Base-by-base conservation (phyloP, 2,797 vertebrate genomes). In the Danio choprae region DNA sequence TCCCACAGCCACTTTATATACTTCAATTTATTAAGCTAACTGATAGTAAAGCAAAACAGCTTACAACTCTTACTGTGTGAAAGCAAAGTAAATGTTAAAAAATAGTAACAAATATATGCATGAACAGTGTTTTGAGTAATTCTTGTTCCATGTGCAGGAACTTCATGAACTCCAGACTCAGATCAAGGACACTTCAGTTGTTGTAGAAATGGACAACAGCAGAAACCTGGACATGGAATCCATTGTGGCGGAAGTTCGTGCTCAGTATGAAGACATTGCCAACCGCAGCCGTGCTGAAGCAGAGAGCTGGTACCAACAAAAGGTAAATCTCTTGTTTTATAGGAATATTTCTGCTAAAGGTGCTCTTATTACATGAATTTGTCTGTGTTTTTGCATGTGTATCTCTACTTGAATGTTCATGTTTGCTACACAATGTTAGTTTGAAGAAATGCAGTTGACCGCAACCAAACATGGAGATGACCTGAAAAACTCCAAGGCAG, bases 261-360 rank as follows among this genome's bases (percentile, higher is more conserved):
- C 93, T 18, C 96, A 97, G 86, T 98, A 97, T 0, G 95, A 97
- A 79, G 95, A 96, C n/a, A 94, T 96, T 0, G 94, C 96, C 64
- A 93, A 92, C 88, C 95, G 92, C 48, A 97, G 93, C 91, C 95
- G 95, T 82, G 95, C 94, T 0, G 97, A 98, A 81, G 95, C 95
- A 0, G 95, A 97, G 87, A 87, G 91, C 3, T 95, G 95, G 91
- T 97, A 97, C 88, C 90, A 95, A 84, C 92, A 83, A 59, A 95
- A 96, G 91, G 97, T 97, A 77, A 84, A 87, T 84, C 11, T 51
- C 48, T 43, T 51, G 48, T 13, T 43, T 43, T 43, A 76, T 67
- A n/a, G 7, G 5, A 18, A 4, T 6, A 46, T 29, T 55, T 9
- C n/a, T 29, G 41, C 5, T 60, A 51, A 78, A 48, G 7, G 41